Base-by-base conservation (phyloP, 2,888 invertebrate genomes). In the Amiota mariae region DNA sequence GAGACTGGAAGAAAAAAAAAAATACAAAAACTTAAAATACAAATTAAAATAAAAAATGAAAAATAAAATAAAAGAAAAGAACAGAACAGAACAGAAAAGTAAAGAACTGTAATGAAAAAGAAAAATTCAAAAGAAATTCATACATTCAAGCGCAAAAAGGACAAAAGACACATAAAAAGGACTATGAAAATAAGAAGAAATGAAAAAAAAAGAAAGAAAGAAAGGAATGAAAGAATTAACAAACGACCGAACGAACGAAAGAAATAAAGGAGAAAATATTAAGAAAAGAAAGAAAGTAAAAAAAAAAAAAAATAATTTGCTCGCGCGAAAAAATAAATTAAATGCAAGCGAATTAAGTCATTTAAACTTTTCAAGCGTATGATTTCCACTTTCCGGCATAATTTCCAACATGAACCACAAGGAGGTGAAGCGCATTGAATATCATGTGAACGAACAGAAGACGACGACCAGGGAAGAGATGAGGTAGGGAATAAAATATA, bases 311-410 rank as follows among this genome's bases (percentile, higher is more conserved):
- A 24, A 24, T n/a, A 36, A 36, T 36, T 36, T 6, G 36, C 36
- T 36, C 54, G 54, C 54, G 54, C n/a, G 54, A 54, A 61, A 61
- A 24, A 61, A 61, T 24, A 61, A 61, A 20, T 61, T 24, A 75
- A 78, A 80, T 78, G 78, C 77, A 73, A 76, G 77, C 80, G 79
- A 79, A 85, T 85, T 82, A 82, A 83, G 82, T 83, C 81, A 80
- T 82, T 83, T 82, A 81, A 82, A 84, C 82, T 82, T 81, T 84
- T 79, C 80, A 78, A 80, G 82, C 85, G 81, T 82, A 82, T 81
- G 82, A 82, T 82, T 82, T 82, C 79, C 20, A 79, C 78, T 81
- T 82, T 82, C 80, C 83, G 79, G 78, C 77, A 80, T 76, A 77
- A 81, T 81, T 81, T 77, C 76, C 80, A 75, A 73, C 54, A 54